phyloP scores from a whole-genome alignment of 2,888 invertebrate species.

The Xanthorhoe designata region DNA sequence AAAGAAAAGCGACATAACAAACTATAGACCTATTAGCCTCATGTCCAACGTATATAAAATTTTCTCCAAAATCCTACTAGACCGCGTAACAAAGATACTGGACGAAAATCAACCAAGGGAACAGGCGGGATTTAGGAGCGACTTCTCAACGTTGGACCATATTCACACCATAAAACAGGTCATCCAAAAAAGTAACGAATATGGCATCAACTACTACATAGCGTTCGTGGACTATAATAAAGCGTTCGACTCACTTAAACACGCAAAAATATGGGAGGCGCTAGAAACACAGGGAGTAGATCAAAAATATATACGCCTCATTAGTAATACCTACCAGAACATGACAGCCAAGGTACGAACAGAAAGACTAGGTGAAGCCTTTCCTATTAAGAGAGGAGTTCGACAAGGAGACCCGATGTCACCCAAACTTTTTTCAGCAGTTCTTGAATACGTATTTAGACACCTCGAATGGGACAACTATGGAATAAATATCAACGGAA shows the following conservation, averaged over 20 bases:
- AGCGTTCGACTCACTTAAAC: neutral
- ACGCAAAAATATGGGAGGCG: neutral
- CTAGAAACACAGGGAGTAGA: neutral
- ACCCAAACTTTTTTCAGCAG: neutral
- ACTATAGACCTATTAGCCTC: slow-evolving; percentile 26
- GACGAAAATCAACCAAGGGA: slow-evolving; percentile 32
- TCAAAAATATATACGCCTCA: neutral
- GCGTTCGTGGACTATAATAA: neutral
- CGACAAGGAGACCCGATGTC: neutral
- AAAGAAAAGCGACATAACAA: neutral
- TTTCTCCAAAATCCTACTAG: slow-evolving; percentile 12
- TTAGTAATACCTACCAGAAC: neutral
- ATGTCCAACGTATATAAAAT: slow-evolving; percentile 24
- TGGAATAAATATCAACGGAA: neutral
- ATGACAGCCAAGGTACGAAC: neutral
- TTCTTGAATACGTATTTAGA: neutral
- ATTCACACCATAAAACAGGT: slow-evolving; percentile 27
- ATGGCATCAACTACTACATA: neutral
- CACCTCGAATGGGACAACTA: neutral
- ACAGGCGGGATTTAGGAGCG: slow-evolving; percentile 33
- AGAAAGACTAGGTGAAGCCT: neutral
- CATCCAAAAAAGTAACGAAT: slow-evolving; percentile 29
- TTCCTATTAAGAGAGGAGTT: neutral
- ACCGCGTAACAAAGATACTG: neutral
- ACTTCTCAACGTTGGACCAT: slow-evolving; percentile 29